phyloP scores from a whole-genome alignment of 2,797 vertebrate genomes.

The Micropoecilia bifurca region DNA sequence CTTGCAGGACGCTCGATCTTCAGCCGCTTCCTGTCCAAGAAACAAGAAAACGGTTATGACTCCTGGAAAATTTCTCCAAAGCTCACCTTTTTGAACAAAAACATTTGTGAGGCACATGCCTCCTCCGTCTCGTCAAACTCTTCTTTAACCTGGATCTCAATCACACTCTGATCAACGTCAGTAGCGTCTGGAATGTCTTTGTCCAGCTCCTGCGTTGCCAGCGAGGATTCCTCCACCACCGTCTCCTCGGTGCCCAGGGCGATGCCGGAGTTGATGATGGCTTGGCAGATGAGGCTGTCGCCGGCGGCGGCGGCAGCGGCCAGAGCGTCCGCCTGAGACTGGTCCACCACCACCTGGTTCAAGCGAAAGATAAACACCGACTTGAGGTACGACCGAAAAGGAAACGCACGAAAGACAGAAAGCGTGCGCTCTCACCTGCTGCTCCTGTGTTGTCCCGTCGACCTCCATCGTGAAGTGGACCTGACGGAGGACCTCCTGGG shows the following conservation, averaged over 20 bases:
- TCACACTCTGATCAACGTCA: conserved; percentile 59
- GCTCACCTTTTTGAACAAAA: not conserved
- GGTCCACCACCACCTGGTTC: conserved; percentile 73
- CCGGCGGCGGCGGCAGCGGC: conserved; percentile 76
- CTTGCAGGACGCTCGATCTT: conserved; percentile 66
- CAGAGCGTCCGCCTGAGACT: conserved; percentile 81
- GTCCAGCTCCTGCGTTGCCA: conserved; percentile 43
- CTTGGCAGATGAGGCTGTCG: conserved; percentile 92
- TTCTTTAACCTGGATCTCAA: conserved; percentile 83
- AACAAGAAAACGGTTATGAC: not conserved
- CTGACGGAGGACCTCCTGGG: conserved; percentile 90
- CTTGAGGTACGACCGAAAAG: not conserved
- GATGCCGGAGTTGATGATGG: conserved; percentile 94
- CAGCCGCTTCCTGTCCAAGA: conserved; percentile 63
- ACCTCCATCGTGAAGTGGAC: conserved; percentile 93
- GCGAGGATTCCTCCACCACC: conserved; percentile 54
- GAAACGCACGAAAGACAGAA: not conserved
- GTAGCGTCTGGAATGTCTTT: conserved; percentile 67
- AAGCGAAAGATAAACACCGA: not conserved
- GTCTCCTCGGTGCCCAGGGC: conserved; percentile 84
- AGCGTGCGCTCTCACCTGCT: conserved; percentile 68
- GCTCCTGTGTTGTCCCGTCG: conserved; percentile 75
- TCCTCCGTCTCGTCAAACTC: conserved; percentile 78
- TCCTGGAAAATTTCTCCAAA: not conserved
- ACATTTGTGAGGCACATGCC: conserved; percentile 20